phyloP scores from a whole-genome alignment of 2,797 vertebrate species.

The Hypotaenidia okinawae region DNA sequence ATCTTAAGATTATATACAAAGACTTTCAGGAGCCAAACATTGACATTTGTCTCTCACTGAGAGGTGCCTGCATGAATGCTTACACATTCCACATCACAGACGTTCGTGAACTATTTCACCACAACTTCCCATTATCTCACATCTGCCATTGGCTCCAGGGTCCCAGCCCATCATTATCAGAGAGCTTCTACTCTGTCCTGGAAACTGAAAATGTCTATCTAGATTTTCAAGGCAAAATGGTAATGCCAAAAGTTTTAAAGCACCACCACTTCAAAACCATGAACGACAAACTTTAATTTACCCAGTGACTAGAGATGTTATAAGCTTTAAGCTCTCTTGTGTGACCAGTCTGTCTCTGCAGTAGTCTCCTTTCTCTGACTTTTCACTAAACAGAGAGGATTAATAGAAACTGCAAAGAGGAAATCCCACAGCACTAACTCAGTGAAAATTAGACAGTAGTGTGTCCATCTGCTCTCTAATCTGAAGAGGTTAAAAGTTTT shows the following conservation, averaged over 20 bases:
- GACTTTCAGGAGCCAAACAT: not conserved
- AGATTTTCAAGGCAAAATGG: not conserved
- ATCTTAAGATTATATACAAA: not conserved
- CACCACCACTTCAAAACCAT: not conserved
- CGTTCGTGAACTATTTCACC: not conserved
- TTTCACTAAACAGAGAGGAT: not conserved
- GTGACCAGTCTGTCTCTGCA: not conserved
- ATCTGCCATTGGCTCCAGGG: not conserved
- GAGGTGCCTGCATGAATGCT: not conserved
- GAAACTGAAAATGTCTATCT: not conserved
- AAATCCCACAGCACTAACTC: not conserved
- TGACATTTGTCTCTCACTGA: not conserved
- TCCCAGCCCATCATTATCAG: not conserved
- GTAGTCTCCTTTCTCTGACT: not conserved
- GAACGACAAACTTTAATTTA: not conserved
- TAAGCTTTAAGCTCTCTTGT: not conserved
- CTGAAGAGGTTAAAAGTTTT: not conserved
- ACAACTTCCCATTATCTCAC: not conserved
- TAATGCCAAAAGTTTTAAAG: not conserved
- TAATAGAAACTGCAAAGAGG: not conserved
- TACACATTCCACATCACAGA: accelerated
- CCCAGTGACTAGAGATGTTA: not conserved
- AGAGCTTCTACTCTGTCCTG: accelerated
- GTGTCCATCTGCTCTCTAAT: not conserved
- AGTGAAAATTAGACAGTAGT: not conserved